A percentile compares a stretch with the other conserved stretches of the same genome.
These are phyloP conservation scores for Hirtodrosophila alboralis DNA, from an alignment of 2,888 invertebrate genomes.

Conservation along the genomic window DNA sequence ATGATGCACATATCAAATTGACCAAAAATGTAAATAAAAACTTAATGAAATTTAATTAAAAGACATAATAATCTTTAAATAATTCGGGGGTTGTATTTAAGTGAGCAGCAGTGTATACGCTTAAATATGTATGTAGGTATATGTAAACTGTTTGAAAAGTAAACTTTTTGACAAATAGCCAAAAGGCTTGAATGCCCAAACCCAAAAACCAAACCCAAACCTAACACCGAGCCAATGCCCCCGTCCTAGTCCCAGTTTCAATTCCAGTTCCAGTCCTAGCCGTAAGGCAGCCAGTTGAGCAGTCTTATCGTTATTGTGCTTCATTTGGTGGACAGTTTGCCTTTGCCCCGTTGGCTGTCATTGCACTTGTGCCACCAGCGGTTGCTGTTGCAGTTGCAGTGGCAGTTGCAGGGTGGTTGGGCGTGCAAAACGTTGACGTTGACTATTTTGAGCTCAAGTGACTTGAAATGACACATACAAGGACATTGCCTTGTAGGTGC, in stretches of 20 bases:
- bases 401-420: slow-evolving; percentile 13
- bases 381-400: slow-evolving; percentile 7
- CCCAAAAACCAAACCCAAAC: too few species aligned
- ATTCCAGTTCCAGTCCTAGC: slow-evolving; percentile 21
- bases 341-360: slow-evolving; percentile 57
- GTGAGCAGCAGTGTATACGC: too few species aligned
- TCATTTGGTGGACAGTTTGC: slow-evolving; percentile 59
- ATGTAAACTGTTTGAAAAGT: slow-evolving; percentile 25
- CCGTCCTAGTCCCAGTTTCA: not conserved
- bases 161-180: slow-evolving; percentile 74
- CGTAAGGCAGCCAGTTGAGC: slow-evolving; percentile 60
- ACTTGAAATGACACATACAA: slow-evolving; percentile 75
- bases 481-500: slow-evolving; percentile 59
- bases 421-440: slow-evolving; percentile 22
- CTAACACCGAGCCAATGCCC: slow-evolving; percentile 28
- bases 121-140: slow-evolving; percentile 16
- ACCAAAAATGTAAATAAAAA: too few species aligned
- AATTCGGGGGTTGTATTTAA: too few species aligned
- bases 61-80: too few species aligned
- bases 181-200: slow-evolving; percentile 65
- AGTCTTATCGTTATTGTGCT: slow-evolving; percentile 57
- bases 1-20: too few species aligned
- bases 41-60: too few species aligned
- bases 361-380: slow-evolving; percentile 55
- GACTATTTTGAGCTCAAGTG: slow-evolving; percentile 69